Evolutionary conservation across 2,888 invertebrate species (phyloP).

Genomic region (Eucriotettix oculatus): DNA sequence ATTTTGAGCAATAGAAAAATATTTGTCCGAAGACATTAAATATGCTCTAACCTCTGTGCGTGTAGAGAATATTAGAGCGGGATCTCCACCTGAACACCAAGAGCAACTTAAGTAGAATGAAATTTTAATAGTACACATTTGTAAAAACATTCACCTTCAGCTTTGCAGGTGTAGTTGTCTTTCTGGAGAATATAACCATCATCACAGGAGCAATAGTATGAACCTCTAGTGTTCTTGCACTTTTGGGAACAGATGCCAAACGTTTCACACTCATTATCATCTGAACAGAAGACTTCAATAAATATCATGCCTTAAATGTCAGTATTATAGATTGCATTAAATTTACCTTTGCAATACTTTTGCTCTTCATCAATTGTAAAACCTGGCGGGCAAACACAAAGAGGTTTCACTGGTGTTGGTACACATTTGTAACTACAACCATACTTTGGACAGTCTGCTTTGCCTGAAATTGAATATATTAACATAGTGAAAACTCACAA

Average conservation of each 20-base stretch:
- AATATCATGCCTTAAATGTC: too few relatives aligned
- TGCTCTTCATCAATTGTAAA: constrained; percentile 13
- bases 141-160: constrained; percentile 20
- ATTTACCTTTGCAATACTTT: constrained; percentile 8
- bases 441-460: constrained; percentile 3
- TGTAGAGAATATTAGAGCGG: constrained; percentile 49
- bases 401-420: constrained; percentile 11
- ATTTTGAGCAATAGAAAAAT: constrained; percentile 18
- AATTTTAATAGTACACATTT: neutral
- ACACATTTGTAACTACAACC: constrained; percentile 12
- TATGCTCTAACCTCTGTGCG: constrained; percentile 39
- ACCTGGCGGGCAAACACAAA: constrained; percentile 39
- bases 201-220: constrained; percentile 47
- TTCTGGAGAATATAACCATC: constrained; percentile 31
- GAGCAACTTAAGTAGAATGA: neutral
- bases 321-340: too few relatives aligned
- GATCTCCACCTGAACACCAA: constrained; percentile 37
- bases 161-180: constrained; percentile 37
- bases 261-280: constrained; percentile 45
- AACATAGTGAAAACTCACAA: neutral
- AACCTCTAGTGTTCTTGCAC: constrained; percentile 41
- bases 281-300: constrained; percentile 23
- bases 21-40: constrained; percentile 35
- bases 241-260: constrained; percentile 51
- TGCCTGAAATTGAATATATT: neutral